Evolutionary conservation across 2,888 invertebrate species (phyloP), one percentile per base, ranked within the genome.

Genomic region (Gnatocerus cornutus): DNA sequence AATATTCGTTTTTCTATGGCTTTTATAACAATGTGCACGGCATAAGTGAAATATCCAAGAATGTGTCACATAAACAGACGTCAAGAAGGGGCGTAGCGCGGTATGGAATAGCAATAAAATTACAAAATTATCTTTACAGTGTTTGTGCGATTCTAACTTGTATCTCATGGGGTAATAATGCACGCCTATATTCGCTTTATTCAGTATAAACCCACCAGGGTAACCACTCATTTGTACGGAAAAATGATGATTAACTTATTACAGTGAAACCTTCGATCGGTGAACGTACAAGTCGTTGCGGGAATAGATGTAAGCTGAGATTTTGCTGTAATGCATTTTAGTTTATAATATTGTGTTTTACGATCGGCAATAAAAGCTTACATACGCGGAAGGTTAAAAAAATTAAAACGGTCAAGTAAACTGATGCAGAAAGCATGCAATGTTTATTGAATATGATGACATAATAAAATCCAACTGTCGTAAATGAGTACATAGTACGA

Each of bases 31-130:
- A 46, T 7, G 46, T 9, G 46, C 1, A 7, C 16, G 9, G 29
- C 16, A 21, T 16, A 50, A 43, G 43, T 29, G 53, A 53, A 63
- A 43, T 53, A 39, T 63, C 30, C n/a, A 9, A 21, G 12, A 41
- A 39, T 61, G 30, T 27, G 55, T 13, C 58, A 30, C 33, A 46
- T 33, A 59, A 46, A 62, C 50, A 62, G 50, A 56, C 63, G 72
- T 65, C 65, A 68, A 65, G 63, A 66, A 70, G 66, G 69, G 68
- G 71, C 65, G 70, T 73, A 68, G 59, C 66, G 66, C 46, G 73
- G 72, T 66, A 74, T 72, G 73, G 59, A 71, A 61, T 73, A 66
- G 66, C 71, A 65, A 76, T 76, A 77, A 77, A 76, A 73, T 75
- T 64, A 71, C 68, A 67, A 73, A 77, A 76, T 77, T 76, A 76